Percentiles rank a stretch among this genome's conserved stretches.
Evolutionary conservation across 2,113 vertebrate genomes (phyloP).

Genomic region (Chascanopsetta lugubris): DNA sequence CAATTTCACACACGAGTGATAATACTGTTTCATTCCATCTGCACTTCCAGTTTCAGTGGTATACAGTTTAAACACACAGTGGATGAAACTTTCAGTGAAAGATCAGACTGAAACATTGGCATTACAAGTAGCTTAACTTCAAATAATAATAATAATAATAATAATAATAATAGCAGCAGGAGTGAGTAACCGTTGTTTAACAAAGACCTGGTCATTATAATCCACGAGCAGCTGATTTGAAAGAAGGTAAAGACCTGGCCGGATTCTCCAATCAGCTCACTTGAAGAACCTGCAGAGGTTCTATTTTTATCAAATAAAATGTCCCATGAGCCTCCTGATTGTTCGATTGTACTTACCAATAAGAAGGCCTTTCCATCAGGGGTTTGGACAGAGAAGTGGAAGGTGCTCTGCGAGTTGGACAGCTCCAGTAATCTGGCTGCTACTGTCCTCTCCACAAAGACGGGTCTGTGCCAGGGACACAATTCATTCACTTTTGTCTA

Average conservation of each 20-base stretch:
- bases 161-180: no score
- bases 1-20: no score
- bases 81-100: no score
- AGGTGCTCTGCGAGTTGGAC: conserved; percentile 86
- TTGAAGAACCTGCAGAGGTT: background rate
- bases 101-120: no score
- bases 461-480: conserved; percentile 78
- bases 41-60: no score
- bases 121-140: no score
- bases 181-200: background rate
- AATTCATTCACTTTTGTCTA: conserved; percentile 11
- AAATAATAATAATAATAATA: no score
- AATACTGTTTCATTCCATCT: no score
- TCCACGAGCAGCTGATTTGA: conserved; percentile 33
- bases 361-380: conserved; percentile 85
- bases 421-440: conserved; percentile 86
- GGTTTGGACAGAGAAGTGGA: conserved; percentile 89
- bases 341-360: conserved; percentile 83
- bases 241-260: conserved; percentile 11
- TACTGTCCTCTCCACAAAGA: conserved; percentile 85
- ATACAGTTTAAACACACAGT: no score
- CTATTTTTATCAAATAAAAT: conserved; percentile 28
- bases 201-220: conserved; percentile 7
- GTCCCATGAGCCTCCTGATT: background rate
- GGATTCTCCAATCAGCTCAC: conserved; percentile 13